Percentiles rank a stretch among this genome's conserved stretches.
Evolutionary conservation across 1,140 invertebrate species (phyloP).

Genomic region (Pinna nobilis): DNA sequence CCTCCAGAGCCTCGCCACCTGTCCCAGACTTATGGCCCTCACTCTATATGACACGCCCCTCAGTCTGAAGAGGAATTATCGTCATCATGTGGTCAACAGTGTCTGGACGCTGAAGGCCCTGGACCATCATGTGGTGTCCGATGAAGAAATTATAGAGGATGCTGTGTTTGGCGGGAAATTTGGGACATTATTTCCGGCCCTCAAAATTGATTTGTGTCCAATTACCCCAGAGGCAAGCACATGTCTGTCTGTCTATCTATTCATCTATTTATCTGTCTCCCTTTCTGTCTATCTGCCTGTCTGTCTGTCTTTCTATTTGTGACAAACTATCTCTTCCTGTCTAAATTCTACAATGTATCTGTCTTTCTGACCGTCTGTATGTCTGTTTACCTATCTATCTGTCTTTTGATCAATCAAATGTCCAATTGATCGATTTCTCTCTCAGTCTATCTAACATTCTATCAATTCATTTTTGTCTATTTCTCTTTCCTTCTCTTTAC

Average conservation of each 20-base stretch:
- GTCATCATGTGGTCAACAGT: conserved; percentile 73
- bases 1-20: conserved; percentile 63
- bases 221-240: conserved; percentile 53
- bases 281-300: too few relatives aligned
- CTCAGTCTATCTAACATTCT: too few relatives aligned
- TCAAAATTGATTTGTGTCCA: conserved; percentile 60
- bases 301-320: too few relatives aligned
- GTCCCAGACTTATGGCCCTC: conserved; percentile 59
- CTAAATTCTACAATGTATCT: too few relatives aligned
- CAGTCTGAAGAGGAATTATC: conserved; percentile 69
- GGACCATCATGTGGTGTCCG: conserved; percentile 71
- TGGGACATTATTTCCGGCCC: conserved; percentile 51
- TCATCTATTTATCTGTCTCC: neutral
- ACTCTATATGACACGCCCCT: conserved; percentile 73
- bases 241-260: neutral
- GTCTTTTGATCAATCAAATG: too few relatives aligned
- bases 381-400: too few relatives aligned
- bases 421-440: too few relatives aligned
- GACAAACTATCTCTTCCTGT: neutral
- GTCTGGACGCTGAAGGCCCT: conserved; percentile 71
- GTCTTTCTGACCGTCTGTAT: too few relatives aligned
- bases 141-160: conserved; percentile 75
- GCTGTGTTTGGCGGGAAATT: conserved; percentile 66
- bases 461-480: too few relatives aligned
- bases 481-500: too few relatives aligned